phyloP scores from a whole-genome alignment of 2,113 vertebrate species.

The Salvelinus namaycush region DNA sequence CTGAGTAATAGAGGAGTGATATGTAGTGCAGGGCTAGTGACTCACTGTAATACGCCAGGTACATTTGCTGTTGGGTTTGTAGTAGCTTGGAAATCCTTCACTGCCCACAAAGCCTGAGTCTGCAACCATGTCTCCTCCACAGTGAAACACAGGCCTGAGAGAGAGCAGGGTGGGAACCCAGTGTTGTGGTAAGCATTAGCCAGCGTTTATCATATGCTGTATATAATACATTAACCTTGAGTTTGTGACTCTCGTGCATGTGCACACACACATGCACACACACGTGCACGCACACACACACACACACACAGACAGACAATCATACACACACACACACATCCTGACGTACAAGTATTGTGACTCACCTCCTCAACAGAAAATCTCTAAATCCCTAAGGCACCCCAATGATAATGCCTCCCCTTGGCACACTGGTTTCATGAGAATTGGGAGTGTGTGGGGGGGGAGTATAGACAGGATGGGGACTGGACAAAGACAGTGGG shows the following conservation, averaged over 20 bases:
- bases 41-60: conserved; percentile 88
- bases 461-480: conserved; percentile 3
- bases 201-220: neutral
- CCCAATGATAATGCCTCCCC: neutral
- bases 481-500: conserved; percentile 1
- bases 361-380: neutral
- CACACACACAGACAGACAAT: too few species aligned
- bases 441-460: neutral
- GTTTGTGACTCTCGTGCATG: neutral
- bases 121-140: conserved; percentile 79
- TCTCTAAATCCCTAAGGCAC: neutral
- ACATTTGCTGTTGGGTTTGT: conserved; percentile 84
- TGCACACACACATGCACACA: too few species aligned
- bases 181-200: neutral
- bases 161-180: neutral
- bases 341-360: neutral
- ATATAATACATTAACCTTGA: too few species aligned
- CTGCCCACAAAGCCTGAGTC: conserved; percentile 86
- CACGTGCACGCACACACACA: too few species aligned
- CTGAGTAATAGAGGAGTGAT: neutral
- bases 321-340: too few species aligned
- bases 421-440: neutral
- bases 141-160: conserved; percentile 83
- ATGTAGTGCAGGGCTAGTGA: conserved; percentile 14
- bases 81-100: conserved; percentile 83